Percentiles rank a stretch among this genome's conserved stretches.
Conservation (phyloP, 2,113 vertebrate species). For the Diadophis punctatus region DNA sequence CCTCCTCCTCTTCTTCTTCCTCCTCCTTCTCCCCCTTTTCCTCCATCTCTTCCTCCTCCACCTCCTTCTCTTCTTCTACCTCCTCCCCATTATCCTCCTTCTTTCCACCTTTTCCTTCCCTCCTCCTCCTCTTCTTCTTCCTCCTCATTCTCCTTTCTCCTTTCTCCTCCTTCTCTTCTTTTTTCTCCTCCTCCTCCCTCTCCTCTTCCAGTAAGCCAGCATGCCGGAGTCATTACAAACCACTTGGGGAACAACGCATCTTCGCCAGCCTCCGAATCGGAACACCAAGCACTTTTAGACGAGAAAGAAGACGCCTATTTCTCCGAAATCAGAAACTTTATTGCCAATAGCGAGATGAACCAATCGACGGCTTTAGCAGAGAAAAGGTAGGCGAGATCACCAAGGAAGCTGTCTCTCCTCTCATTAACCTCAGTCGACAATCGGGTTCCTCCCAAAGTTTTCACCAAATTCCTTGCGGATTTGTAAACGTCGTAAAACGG, state of each 20-base stretch:
- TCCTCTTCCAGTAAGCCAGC: constrained; percentile 86
- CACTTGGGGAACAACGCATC: constrained; percentile 77
- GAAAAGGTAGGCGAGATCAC: constrained; percentile 76
- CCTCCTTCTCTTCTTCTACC: rapidly evolving
- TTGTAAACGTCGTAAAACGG: no score
- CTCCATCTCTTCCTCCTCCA: no score
- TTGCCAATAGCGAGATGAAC: constrained; percentile 94
- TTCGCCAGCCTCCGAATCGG: constrained; percentile 97
- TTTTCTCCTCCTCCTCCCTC: constrained; percentile 4
- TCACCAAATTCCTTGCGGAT: neutral
- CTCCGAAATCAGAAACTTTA: constrained; percentile 99
- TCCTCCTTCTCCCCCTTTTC: no score
- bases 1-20: no score
- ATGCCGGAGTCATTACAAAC: constrained; percentile 90
- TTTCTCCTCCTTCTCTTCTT: rapidly evolving
- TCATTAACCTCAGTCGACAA: neutral
- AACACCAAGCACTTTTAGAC: constrained; percentile 99
- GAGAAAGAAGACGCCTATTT: constrained; percentile 99
- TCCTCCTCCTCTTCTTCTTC: neutral
- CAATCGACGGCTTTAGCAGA: constrained; percentile 85
- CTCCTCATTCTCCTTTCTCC: neutral
- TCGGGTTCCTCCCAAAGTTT: neutral
- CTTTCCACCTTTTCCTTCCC: rapidly evolving
- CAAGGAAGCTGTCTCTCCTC: neutral
- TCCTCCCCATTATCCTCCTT: neutral